Evolutionary conservation across 2,113 vertebrate species (phyloP).

Genomic region (Aegypius monachus): DNA sequence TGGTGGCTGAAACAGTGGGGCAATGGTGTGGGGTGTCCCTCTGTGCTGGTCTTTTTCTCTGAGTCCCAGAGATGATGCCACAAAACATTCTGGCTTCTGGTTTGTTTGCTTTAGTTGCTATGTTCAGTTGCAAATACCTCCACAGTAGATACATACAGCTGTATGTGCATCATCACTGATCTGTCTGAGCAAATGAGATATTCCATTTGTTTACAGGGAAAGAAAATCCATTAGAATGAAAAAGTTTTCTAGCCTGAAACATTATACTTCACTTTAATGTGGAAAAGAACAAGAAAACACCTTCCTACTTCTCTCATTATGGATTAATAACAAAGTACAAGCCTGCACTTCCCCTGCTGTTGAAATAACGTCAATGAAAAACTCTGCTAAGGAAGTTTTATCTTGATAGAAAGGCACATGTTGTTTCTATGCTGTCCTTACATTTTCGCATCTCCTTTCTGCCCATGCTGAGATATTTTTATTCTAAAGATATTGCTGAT

Average conservation of each 20-base stretch:
- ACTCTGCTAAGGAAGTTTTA: background rate
- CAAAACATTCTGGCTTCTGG: background rate
- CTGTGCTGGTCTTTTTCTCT: background rate
- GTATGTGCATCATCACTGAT: background rate
- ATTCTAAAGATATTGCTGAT: background rate
- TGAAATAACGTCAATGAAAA: background rate
- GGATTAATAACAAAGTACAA: background rate
- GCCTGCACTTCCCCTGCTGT: background rate
- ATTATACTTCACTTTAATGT: background rate
- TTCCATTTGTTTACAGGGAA: constrained; percentile 23
- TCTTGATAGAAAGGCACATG: background rate
- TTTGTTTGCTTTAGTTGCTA: background rate
- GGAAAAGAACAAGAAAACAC: background rate
- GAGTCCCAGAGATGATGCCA: background rate
- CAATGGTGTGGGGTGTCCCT: background rate
- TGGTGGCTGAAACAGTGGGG: background rate
- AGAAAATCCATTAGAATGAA: background rate
- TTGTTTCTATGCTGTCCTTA: background rate
- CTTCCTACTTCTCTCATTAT: background rate
- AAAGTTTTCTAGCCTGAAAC: background rate
- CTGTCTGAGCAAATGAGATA: background rate
- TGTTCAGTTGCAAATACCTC: background rate
- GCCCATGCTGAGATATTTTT: background rate
- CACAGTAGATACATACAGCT: background rate
- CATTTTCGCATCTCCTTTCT: background rate